Percentiles rank a stretch among this genome's conserved stretches.
These are phyloP conservation scores for Eremobia ochroleuca DNA, from an alignment of 2,888 invertebrate genomes.

Conservation along the genomic window DNA sequence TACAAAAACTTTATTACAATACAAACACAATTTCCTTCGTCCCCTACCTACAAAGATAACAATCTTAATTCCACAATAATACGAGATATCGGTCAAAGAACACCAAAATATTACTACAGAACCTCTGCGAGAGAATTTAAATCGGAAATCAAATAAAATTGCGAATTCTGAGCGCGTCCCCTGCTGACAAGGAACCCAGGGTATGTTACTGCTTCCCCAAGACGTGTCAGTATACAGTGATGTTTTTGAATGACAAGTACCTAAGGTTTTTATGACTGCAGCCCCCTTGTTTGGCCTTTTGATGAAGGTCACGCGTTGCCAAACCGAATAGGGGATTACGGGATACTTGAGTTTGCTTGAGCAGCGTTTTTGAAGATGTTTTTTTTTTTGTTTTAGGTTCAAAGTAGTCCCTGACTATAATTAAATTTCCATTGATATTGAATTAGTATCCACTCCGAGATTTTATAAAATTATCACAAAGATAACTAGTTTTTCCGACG, in stretches of 20 bases:
- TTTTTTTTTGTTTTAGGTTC: constrained; percentile 13
- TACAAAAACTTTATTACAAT: constrained; percentile 26
- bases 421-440: background rate
- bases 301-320: constrained; percentile 61
- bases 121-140: constrained; percentile 70
- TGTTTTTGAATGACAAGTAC: constrained; percentile 81
- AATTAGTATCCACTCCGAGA: background rate
- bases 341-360: constrained; percentile 34
- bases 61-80: constrained; percentile 46
- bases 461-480: background rate
- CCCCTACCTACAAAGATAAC: constrained; percentile 26
- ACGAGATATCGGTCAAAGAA: constrained; percentile 50
- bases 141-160: constrained; percentile 82
- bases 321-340: constrained; percentile 65
- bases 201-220: constrained; percentile 73
- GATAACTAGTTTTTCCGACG: background rate
- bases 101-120: constrained; percentile 64
- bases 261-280: constrained; percentile 79
- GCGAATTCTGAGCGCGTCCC: constrained; percentile 75
- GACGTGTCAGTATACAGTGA: constrained; percentile 74
- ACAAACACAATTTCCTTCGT: constrained; percentile 21
- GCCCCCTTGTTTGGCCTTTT: constrained; percentile 74
- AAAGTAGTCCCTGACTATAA: background rate
- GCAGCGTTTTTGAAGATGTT: constrained; percentile 35
- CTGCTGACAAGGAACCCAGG: constrained; percentile 69